Percentiles rank a stretch among this genome's conserved stretches.
These are phyloP conservation scores for Empidonax traillii DNA, from an alignment of 2,113 vertebrate species.

Conservation along the genomic window DNA sequence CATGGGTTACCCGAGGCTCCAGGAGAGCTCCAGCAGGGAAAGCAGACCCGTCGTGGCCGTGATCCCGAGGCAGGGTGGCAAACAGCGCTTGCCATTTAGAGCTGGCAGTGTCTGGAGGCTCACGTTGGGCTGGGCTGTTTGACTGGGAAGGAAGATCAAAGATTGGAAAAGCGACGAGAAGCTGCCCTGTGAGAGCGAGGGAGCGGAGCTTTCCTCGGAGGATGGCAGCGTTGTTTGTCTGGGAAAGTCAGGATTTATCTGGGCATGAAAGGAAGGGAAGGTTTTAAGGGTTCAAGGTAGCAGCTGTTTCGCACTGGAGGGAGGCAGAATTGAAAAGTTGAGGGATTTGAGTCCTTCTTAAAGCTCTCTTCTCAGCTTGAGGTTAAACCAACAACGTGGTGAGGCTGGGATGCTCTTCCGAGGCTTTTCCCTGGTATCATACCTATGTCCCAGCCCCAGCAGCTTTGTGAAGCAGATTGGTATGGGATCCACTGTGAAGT, in stretches of 20 bases:
- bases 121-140: background rate
- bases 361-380: background rate
- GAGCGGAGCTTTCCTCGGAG: constrained; percentile 7
- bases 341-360: background rate
- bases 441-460: background rate
- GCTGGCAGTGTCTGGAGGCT: background rate
- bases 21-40: background rate
- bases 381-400: background rate
- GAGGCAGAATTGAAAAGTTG: background rate
- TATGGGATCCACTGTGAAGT: background rate
- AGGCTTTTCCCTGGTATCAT: background rate
- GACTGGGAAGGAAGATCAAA: constrained; percentile 23
- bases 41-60: background rate
- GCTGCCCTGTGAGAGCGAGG: background rate
- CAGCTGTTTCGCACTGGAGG: background rate
- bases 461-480: background rate
- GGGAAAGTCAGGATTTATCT: constrained; percentile 29
- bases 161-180: constrained; percentile 13
- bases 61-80: background rate
- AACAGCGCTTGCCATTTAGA: background rate
- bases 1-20: background rate
- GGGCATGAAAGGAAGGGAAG: constrained; percentile 28
- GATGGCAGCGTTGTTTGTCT: background rate
- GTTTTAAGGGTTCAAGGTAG: constrained; percentile 24
- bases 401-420: background rate